Percentiles rank a stretch among this genome's conserved stretches.
These are phyloP conservation scores for Xyrauchen texanus DNA, from an alignment of 2,113 vertebrate species.

Conservation along the genomic window DNA sequence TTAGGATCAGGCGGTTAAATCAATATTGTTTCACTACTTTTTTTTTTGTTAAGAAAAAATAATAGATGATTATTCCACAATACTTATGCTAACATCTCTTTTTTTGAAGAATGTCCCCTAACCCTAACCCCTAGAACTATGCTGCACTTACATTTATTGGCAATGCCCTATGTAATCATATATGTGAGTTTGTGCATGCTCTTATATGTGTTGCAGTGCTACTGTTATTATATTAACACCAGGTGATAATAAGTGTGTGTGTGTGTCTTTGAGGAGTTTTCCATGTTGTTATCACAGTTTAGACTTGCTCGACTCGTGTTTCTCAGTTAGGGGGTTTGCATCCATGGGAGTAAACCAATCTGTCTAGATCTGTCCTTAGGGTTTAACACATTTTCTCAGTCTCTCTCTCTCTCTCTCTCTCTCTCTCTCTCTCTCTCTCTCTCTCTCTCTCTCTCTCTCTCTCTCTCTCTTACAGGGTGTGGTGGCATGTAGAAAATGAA, in stretches of 20 bases:
- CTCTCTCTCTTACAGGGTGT: slow-evolving; percentile 7
- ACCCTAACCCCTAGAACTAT: no score
- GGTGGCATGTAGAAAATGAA: slow-evolving; percentile 2
- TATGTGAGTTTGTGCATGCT: neutral
- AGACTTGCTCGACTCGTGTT: slow-evolving; percentile 10
- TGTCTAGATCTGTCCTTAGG: slow-evolving; percentile 28
- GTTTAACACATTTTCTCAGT: slow-evolving; percentile 14
- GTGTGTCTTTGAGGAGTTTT: neutral
- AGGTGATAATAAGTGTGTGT: neutral
- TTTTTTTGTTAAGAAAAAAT: no score
- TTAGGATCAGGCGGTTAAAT: no score
- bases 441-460: slow-evolving; percentile 22
- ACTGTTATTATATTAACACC: no score
- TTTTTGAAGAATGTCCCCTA: no score
- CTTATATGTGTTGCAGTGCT: neutral
- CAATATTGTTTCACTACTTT: no score
- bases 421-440: slow-evolving; percentile 9
- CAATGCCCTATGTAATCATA: neutral
- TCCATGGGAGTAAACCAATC: slow-evolving; percentile 34
- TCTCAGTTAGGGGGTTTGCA: slow-evolving; percentile 30
- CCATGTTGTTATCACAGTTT: slow-evolving; percentile 22
- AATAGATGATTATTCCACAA: no score
- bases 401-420: slow-evolving; percentile 14
- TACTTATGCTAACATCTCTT: no score
- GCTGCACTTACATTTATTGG: no score